A percentile compares a stretch with the other conserved stretches of the same genome.
These are phyloP conservation scores for Bolborhynchus lineola DNA, from an alignment of 2,113 vertebrate genomes.

Conservation along the genomic window DNA sequence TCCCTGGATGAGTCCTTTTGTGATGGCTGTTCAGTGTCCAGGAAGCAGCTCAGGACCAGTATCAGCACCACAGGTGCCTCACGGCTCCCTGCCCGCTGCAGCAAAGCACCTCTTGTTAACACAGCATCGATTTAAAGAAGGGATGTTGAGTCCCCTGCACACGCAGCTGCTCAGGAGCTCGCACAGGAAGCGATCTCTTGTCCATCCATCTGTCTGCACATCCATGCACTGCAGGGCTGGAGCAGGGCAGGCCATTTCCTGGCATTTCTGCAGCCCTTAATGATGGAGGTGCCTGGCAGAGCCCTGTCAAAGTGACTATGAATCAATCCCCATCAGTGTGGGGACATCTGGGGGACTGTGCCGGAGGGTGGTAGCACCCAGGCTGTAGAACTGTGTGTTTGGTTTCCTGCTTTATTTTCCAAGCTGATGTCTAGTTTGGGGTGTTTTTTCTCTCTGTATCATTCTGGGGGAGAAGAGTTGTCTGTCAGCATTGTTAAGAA, in stretches of 20 bases:
- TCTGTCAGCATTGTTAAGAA: background rate
- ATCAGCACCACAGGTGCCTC: background rate
- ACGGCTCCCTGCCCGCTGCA: background rate
- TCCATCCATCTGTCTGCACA: background rate
- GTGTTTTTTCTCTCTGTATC: fast-evolving
- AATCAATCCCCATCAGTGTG: background rate
- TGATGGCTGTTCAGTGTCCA: fast-evolving
- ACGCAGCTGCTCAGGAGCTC: background rate
- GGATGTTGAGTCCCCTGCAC: background rate
- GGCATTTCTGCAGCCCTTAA: background rate
- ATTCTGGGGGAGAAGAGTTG: background rate
- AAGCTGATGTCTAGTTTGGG: background rate
- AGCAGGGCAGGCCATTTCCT: background rate
- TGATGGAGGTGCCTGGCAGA: background rate
- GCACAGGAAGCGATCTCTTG: fast-evolving
- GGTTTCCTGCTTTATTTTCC: background rate
- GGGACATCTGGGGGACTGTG: background rate
- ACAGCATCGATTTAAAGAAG: background rate
- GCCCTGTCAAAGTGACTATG: background rate
- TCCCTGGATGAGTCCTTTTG: background rate
- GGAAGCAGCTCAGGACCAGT: background rate
- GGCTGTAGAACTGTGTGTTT: background rate
- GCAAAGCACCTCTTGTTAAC: background rate
- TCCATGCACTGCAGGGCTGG: background rate
- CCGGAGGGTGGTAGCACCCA: fast-evolving